Percentiles rank a stretch among this genome's conserved stretches.
phyloP scores from a whole-genome alignment of 1,140 invertebrate genomes.

The Aphidius gifuensis region DNA sequence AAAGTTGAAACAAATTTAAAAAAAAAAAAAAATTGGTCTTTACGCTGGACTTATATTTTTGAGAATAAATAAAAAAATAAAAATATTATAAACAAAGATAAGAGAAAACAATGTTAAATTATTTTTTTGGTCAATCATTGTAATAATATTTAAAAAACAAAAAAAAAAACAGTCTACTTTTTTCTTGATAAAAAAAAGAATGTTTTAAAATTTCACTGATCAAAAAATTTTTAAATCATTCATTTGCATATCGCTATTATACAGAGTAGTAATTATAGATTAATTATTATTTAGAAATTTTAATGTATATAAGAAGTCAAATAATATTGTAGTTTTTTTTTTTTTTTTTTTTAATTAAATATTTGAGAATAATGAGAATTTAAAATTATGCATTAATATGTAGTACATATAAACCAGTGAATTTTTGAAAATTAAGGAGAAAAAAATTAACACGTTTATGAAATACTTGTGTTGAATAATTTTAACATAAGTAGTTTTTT shows the following conservation, averaged over 20 bases:
- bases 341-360: too few relatives aligned
- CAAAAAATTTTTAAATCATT: constrained; percentile 14
- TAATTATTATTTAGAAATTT: constrained; percentile 7
- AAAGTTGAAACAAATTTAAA: constrained; percentile 12
- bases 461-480: neutral
- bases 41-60: constrained; percentile 51
- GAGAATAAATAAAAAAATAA: constrained; percentile 19
- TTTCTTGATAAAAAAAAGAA: constrained; percentile 16
- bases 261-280: neutral
- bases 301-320: too few relatives aligned
- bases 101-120: constrained; percentile 40
- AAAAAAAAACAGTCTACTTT: constrained; percentile 31
- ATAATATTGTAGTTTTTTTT: too few relatives aligned
- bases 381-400: too few relatives aligned
- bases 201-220: constrained; percentile 34
- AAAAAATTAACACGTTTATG: neutral
- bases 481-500: too few relatives aligned
- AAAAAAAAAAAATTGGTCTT: constrained; percentile 38
- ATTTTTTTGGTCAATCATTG: constrained; percentile 33
- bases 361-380: too few relatives aligned
- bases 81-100: neutral
- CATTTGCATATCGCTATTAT: constrained; percentile 20
- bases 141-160: constrained; percentile 31
- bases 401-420: too few relatives aligned
- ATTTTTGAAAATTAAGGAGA: too few relatives aligned